Base-by-base conservation (phyloP, 2,888 invertebrate genomes). In the Agrochola lychnidis region DNA sequence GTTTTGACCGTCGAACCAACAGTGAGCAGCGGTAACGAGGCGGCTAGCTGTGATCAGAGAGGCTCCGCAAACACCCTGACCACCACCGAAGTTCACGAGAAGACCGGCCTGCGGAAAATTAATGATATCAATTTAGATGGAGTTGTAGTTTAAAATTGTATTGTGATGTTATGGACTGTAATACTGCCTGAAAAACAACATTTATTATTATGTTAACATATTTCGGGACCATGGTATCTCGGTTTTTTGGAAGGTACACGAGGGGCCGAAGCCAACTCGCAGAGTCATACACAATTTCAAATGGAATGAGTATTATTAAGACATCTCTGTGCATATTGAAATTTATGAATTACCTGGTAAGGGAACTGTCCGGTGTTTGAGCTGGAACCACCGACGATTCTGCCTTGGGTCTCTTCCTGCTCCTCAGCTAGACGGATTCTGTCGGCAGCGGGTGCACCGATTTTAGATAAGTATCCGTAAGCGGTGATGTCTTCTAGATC, bases 21-120 rank as follows among this genome's bases (percentile, higher is more conserved):
- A 94, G 80, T 94, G 94, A 45, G 94, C 94, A 53, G 94, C 94
- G 1, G 94, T 94, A 30, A 93, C 7, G 2, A 94, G 85, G 14
- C 92, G 88, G 64, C 85, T 86, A 1, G 70, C 16, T 25, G 78
- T 89, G 57, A 95, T 2, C 0, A 95, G 81, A 4, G 93, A 90
- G 25, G 89, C 94, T 6, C 94, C 94, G 66, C 94, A 94, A 2
- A 94, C 85, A 48, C 90, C 92, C 14, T 86, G 85, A 30, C 76
- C 81, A 7, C 70, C 67, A 36, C n/a, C 2, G 16, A 87, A 76
- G 0, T 70, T 36, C 9, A 51, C 63, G 30, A 87, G 56, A 59
- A 88, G 87, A 61, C 87, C 87, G 69, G 85, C 87, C 87, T 88
- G 76, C 7, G 22, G 4, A 36, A 36, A 36, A 36, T 36, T 36